Percentiles rank a stretch among this genome's conserved stretches.
phyloP scores from a whole-genome alignment of 2,797 vertebrate species.

The Enteromius unitaeniatus region DNA sequence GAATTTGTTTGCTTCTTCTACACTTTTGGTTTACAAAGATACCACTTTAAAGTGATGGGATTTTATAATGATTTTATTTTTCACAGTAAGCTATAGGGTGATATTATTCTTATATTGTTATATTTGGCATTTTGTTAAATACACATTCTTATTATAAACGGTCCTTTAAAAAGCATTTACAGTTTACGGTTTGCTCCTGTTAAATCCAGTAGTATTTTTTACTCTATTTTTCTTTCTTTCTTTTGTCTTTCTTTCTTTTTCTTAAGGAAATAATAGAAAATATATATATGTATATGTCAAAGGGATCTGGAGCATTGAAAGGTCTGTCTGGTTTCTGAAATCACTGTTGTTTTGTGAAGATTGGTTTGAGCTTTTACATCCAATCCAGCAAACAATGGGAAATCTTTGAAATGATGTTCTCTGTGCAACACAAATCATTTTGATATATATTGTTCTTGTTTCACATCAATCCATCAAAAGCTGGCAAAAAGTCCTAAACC shows the following conservation, averaged over 20 bases:
- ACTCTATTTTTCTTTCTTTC: neutral
- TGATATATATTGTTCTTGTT: slow-evolving; percentile 1
- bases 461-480: neutral
- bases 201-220: neutral
- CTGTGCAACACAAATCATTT: slow-evolving; percentile 1
- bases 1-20: too few relatives aligned
- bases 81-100: too few relatives aligned
- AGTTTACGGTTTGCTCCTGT: neutral
- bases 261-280: too few relatives aligned
- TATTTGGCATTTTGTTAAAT: neutral
- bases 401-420: neutral
- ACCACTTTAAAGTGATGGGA: too few relatives aligned
- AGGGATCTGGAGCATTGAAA: neutral
- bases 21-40: too few relatives aligned
- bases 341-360: neutral
- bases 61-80: too few relatives aligned
- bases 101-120: too few relatives aligned
- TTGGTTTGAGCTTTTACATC: neutral
- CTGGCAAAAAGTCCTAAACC: neutral
- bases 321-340: slow-evolving; percentile 6
- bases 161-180: neutral
- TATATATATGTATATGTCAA: neutral
- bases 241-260: too few relatives aligned
- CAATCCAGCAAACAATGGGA: neutral
- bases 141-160: too few relatives aligned